Conservation (phyloP, 2,888 invertebrate genomes). For the Ctena decussata region DNA sequence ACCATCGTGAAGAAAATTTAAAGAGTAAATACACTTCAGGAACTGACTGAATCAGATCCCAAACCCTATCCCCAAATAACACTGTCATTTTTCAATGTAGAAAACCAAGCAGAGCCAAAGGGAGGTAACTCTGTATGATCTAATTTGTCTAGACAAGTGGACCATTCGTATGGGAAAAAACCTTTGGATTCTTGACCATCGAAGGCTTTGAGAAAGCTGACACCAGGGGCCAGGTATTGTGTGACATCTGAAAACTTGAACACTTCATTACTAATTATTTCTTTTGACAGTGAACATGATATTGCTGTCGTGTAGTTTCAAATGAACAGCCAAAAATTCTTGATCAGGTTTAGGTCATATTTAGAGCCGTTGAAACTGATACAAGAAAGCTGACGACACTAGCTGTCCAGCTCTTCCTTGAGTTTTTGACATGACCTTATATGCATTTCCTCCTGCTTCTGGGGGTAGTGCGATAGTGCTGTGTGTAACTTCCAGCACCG, state of each 20-base stretch:
- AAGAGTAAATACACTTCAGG: too few species aligned
- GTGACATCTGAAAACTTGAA: background rate
- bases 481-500: too few species aligned
- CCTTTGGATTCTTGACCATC: background rate
- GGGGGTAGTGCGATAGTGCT: too few species aligned
- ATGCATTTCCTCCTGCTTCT: background rate
- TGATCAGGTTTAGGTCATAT: conserved; percentile 42
- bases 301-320: background rate
- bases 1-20: background rate
- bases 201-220: background rate
- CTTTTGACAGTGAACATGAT: background rate
- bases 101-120: background rate
- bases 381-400: conserved; percentile 26
- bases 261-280: background rate
- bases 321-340: background rate
- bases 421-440: conserved; percentile 1
- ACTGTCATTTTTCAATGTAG: background rate
- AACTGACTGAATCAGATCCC: too few species aligned
- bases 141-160: background rate
- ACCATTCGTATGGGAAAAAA: conserved; percentile 2
- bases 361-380: conserved; percentile 33
- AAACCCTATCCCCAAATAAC: too few species aligned
- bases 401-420: conserved; percentile 18
- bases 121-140: background rate
- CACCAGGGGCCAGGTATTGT: background rate